phyloP scores from a whole-genome alignment of 2,113 vertebrate genomes.

The Tapirus terrestris region DNA sequence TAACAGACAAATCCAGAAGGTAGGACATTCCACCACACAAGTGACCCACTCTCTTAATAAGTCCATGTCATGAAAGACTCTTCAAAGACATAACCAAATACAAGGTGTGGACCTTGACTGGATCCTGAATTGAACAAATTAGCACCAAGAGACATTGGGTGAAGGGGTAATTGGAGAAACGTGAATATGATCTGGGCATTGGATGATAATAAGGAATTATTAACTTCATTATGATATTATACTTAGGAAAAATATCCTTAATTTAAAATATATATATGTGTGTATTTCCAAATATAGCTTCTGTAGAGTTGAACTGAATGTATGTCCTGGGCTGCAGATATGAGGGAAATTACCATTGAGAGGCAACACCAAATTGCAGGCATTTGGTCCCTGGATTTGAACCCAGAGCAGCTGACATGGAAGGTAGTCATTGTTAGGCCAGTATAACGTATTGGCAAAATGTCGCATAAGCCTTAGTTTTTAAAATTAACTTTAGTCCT shows the following conservation, averaged over 20 bases:
- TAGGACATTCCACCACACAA: background rate
- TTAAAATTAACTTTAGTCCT: background rate
- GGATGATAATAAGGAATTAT: background rate
- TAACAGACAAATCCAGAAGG: background rate
- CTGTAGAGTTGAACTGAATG: background rate
- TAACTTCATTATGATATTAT: background rate
- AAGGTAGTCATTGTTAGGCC: background rate
- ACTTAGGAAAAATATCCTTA: background rate
- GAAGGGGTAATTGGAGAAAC: background rate
- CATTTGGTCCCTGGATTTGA: background rate
- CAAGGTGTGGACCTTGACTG: too few species aligned
- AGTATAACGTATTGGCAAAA: background rate
- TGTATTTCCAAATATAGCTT: background rate
- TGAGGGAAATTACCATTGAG: background rate
- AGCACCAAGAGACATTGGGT: background rate
- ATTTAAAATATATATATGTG: background rate
- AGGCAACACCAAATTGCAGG: background rate
- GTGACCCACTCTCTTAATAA: background rate
- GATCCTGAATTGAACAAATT: background rate
- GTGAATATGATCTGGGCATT: background rate
- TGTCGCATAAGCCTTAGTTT: background rate
- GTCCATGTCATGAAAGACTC: background rate
- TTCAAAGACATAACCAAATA: background rate
- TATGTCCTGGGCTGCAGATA: background rate
- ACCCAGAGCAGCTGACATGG: background rate